Percentiles rank a stretch among this genome's conserved stretches.
These are phyloP conservation scores for Drosophila colorata DNA, from an alignment of 2,888 invertebrate genomes.

Conservation along the genomic window DNA sequence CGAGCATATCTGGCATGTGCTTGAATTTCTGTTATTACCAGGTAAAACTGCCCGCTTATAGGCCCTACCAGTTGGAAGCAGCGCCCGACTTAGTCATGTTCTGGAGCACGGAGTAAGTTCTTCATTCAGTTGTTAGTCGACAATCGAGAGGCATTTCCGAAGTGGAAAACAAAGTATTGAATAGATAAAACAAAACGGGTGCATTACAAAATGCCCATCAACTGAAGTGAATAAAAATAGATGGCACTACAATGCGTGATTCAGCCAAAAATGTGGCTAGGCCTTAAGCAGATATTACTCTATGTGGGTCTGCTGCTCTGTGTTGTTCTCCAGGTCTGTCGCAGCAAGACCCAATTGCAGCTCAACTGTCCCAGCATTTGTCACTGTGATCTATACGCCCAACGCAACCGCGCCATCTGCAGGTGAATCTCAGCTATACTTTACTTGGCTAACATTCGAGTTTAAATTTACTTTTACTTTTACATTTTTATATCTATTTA, in stretches of 20 bases:
- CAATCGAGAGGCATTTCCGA: constrained; percentile 24
- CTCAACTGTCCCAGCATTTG: constrained; percentile 82
- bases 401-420: constrained; percentile 83
- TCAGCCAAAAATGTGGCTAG: constrained; percentile 70
- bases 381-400: constrained; percentile 77
- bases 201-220: constrained; percentile 45
- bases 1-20: background rate
- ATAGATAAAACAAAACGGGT: constrained; percentile 7
- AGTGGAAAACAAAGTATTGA: constrained; percentile 1
- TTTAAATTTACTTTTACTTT: constrained; percentile 24
- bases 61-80: constrained; percentile 42
- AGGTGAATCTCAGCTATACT: constrained; percentile 63
- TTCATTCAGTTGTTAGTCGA: constrained; percentile 40
- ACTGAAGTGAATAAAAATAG: constrained; percentile 24
- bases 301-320: constrained; percentile 71
- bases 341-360: constrained; percentile 67
- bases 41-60: background rate
- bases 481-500: constrained; percentile 1
- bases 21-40: background rate
- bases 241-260: constrained; percentile 71
- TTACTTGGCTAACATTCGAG: no score
- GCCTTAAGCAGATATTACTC: constrained; percentile 70
- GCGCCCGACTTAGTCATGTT: constrained; percentile 55
- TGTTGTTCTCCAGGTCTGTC: constrained; percentile 67
- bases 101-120: constrained; percentile 9